Evolutionary conservation across 2,888 invertebrate species (phyloP), one percentile per base, ranked within the genome.

Genomic region (Ormyrus thymus): DNA sequence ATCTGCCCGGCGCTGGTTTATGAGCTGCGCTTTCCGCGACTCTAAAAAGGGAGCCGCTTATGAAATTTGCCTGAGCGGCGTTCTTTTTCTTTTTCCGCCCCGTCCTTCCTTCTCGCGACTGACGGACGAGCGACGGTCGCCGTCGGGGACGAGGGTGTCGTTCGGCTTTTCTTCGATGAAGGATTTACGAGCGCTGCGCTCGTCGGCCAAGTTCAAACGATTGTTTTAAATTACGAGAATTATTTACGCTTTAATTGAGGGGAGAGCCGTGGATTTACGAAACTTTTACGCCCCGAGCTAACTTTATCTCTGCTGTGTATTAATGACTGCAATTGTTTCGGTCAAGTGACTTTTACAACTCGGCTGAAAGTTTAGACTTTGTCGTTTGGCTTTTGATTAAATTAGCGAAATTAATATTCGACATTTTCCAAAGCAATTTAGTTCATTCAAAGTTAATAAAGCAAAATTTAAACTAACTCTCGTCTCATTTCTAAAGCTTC

Each of bases 1-100:
- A 76, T 76, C 61, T 69, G 61, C 55, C 29, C 29, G 45, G 51
- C 11, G 4, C 46, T 56, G 61, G 13, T 66, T 75, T 68, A 75
- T 43, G 75, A 66, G 48, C 55, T 65, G 48, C 43, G 6, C 43
- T 69, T 53, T 61, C 62, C 62, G n/a, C 51, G n/a, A 56, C 53
- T 73, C 10, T 45, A 7, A 11, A 13, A 56, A 46, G 58, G 3
- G 29, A 15, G 46, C 15, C 43, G 51, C 45, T 45, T 53, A 53
- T 53, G 65, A 58, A 65, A 74, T 58, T 65, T 59, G 29, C 43
- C 8, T 11, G 53, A 72, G 46, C 55, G 55, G 48, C 64, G 64
- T 64, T 72, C 55, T 29, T 29, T 29, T 29, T 29, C 2, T 29
- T 29, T 29, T 29, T 29, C 3, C n/a, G n/a, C n/a, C n/a, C n/a